These are phyloP conservation scores for Sebastes schlegelii DNA, from an alignment of 2,113 vertebrate genomes.

Conservation along the genomic window DNA sequence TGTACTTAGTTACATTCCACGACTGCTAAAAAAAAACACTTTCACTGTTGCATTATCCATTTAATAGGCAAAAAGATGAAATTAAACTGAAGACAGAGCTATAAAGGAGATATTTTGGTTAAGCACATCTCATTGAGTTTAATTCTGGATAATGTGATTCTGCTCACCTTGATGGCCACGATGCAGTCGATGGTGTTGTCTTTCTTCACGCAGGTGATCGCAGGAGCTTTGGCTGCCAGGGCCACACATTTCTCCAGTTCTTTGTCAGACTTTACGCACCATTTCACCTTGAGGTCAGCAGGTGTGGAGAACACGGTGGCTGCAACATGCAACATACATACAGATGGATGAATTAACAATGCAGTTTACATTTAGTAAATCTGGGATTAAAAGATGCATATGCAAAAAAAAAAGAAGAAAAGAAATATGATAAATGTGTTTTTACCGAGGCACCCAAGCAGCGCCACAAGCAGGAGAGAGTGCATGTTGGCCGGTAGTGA, in stretches of 20 bases:
- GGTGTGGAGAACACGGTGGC: conserved; percentile 48
- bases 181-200: conserved; percentile 64
- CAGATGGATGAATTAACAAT: neutral
- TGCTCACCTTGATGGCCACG: conserved; percentile 76
- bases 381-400: fast-evolving
- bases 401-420: neutral
- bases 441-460: conserved; percentile 83
- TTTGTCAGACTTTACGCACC: conserved; percentile 76
- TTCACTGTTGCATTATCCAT: neutral
- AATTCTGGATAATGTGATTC: neutral
- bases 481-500: conserved; percentile 71
- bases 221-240: neutral
- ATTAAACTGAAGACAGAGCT: neutral
- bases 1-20: too few relatives aligned
- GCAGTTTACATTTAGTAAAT: neutral
- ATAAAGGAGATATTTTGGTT: neutral
- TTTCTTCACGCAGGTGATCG: conserved; percentile 61
- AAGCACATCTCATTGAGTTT: neutral
- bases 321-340: conserved; percentile 10
- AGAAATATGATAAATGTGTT: too few relatives aligned
- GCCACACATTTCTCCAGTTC: conserved; percentile 70
- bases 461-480: conserved; percentile 50
- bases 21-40: too few relatives aligned
- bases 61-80: neutral
- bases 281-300: conserved; percentile 55